phyloP scores from a whole-genome alignment of 2,797 vertebrate species.

The Tenualosa ilisha region DNA sequence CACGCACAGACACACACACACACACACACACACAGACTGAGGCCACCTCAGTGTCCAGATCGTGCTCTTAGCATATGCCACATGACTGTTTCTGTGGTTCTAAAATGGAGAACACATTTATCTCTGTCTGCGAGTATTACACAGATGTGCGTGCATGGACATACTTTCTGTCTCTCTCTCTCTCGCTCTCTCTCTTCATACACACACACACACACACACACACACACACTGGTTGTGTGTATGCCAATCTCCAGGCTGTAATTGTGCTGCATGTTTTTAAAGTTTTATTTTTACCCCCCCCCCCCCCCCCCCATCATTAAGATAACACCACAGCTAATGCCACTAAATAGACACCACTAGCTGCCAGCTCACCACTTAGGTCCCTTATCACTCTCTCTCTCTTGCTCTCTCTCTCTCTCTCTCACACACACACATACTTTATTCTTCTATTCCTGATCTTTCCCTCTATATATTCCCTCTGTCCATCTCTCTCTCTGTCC shows the following conservation, averaged over 20 bases:
- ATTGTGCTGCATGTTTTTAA: constrained; percentile 9
- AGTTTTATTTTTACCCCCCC: neutral
- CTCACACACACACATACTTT: constrained; percentile 5
- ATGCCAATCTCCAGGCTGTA: neutral
- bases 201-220: neutral
- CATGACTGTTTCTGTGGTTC: neutral
- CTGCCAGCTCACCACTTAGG: neutral
- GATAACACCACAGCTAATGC: neutral
- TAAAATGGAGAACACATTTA: constrained; percentile 6
- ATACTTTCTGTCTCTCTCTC: neutral
- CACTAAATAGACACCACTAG: neutral
- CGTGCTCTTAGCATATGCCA: neutral
- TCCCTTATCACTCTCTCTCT: neutral
- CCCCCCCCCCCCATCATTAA: neutral
- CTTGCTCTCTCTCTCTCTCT: constrained; percentile 11
- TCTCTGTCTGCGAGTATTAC: neutral
- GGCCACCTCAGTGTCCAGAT: neutral
- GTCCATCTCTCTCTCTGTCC: neutral
- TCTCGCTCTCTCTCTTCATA: neutral
- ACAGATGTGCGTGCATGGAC: neutral
- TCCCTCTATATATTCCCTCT: neutral
- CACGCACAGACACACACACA: neutral
- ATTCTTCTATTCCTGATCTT: constrained; percentile 35
- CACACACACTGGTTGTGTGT: neutral
- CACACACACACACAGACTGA: neutral